phyloP scores from a whole-genome alignment of 2,888 invertebrate species.

The Pachycephus smyrnensis region DNA sequence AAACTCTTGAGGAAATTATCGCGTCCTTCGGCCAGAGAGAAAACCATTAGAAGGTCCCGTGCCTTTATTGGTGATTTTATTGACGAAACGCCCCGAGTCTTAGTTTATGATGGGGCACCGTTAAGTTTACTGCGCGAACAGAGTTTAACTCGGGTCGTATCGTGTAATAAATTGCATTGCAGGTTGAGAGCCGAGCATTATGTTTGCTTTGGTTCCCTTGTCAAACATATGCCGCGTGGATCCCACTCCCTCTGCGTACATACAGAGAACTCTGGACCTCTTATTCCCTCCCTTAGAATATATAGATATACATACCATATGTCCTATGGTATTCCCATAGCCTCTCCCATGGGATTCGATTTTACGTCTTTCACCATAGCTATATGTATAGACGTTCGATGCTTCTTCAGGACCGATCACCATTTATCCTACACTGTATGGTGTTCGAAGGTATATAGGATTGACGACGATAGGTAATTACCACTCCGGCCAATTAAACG shows the following conservation, averaged over 20 bases:
- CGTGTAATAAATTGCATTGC: slow-evolving; percentile 46
- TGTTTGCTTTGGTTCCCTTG: slow-evolving; percentile 44
- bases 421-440: neutral
- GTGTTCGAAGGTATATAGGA: neutral
- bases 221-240: slow-evolving; percentile 42
- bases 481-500: neutral
- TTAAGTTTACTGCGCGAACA: slow-evolving; percentile 29
- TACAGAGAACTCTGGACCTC: neutral
- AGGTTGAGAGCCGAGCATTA: slow-evolving; percentile 36
- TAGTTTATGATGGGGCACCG: slow-evolving; percentile 19
- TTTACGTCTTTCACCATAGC: neutral
- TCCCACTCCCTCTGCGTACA: neutral
- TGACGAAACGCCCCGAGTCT: slow-evolving; percentile 33
- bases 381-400: neutral
- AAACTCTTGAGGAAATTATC: too few relatives aligned
- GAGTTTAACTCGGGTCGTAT: slow-evolving; percentile 40
- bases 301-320: neutral
- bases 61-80: slow-evolving; percentile 13
- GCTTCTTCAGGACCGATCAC: neutral
- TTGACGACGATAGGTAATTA: neutral
- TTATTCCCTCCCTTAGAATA: neutral
- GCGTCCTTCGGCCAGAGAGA: neutral
- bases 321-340: neutral
- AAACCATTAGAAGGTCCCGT: slow-evolving; percentile 4
- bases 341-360: neutral